These are phyloP conservation scores for Samia ricini DNA, from an alignment of 1,140 invertebrate genomes.

Conservation along the genomic window DNA sequence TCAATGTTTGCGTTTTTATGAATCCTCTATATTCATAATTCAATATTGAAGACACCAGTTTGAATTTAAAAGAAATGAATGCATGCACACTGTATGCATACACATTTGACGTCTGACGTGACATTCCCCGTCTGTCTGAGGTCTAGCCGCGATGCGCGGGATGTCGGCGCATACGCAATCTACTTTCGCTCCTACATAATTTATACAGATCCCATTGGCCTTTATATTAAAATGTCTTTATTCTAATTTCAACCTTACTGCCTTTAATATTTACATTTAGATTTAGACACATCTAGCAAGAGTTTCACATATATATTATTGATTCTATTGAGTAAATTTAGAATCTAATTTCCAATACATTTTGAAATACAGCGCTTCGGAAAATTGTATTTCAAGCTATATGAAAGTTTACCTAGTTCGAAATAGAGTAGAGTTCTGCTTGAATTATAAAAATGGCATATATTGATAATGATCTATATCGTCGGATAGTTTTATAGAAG, in stretches of 20 bases:
- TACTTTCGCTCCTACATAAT: conserved; percentile 32
- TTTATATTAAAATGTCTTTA: conserved; percentile 4
- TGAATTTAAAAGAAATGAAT: not conserved
- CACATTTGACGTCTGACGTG: conserved; percentile 28
- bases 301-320: not conserved
- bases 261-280: conserved; percentile 3
- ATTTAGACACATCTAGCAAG: not conserved
- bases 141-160: conserved; percentile 45
- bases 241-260: conserved; percentile 27
- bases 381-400: not conserved
- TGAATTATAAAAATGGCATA: not conserved
- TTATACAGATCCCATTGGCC: conserved; percentile 13
- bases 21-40: not conserved
- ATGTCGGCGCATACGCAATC: conserved; percentile 44
- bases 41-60: not conserved
- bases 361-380: not conserved
- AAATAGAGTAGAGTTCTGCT: not conserved
- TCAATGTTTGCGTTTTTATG: too few relatives aligned
- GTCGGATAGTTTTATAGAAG: not conserved
- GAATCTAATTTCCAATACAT: conserved; percentile 3
- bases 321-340: conserved; percentile 1
- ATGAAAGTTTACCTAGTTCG: not conserved
- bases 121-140: conserved; percentile 39
- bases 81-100: not conserved
- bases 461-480: not conserved